Conservation (phyloP, 2,888 invertebrate genomes). For the Caenorhabditis drosophilae region DNA sequence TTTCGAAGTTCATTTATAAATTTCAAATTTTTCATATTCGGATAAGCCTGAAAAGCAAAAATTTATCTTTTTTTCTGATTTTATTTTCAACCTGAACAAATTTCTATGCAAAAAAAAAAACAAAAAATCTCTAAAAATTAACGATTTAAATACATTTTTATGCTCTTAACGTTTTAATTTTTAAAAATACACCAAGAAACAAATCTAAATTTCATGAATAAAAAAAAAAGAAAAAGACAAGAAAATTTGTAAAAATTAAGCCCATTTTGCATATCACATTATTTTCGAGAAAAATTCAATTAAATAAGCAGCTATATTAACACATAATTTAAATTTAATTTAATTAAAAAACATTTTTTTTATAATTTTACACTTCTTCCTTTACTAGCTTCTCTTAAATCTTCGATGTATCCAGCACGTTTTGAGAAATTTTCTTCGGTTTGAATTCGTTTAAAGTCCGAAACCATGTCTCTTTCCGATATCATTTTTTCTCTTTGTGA, state of each 20-base stretch:
- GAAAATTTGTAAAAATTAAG: not conserved
- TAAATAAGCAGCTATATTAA: not conserved
- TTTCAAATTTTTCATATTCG: too few relatives aligned
- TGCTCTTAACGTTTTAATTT: too few relatives aligned
- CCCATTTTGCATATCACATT: too few relatives aligned
- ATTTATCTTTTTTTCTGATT: too few relatives aligned
- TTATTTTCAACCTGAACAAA: too few relatives aligned
- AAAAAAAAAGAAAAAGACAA: not conserved
- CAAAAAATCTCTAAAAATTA: too few relatives aligned
- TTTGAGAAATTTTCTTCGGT: conserved; percentile 60
- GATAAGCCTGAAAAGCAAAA: too few relatives aligned
- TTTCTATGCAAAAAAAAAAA: too few relatives aligned
- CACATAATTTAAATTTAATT: not conserved
- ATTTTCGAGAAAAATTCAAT: not conserved
- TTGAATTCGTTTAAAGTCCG: conserved; percentile 55
- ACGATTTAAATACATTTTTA: too few relatives aligned
- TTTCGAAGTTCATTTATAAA: too few relatives aligned
- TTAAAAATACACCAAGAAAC: not conserved
- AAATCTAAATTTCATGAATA: not conserved
- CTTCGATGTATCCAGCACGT: conserved; percentile 57
- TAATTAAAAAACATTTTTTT: too few relatives aligned
- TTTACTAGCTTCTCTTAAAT: conserved; percentile 51
- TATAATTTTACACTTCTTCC: conserved; percentile 38
- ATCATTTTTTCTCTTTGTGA: conserved; percentile 59
- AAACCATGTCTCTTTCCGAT: conserved; percentile 52